Base-by-base conservation (phyloP, 2,113 vertebrate genomes). In the Chlorodrepanis virens region DNA sequence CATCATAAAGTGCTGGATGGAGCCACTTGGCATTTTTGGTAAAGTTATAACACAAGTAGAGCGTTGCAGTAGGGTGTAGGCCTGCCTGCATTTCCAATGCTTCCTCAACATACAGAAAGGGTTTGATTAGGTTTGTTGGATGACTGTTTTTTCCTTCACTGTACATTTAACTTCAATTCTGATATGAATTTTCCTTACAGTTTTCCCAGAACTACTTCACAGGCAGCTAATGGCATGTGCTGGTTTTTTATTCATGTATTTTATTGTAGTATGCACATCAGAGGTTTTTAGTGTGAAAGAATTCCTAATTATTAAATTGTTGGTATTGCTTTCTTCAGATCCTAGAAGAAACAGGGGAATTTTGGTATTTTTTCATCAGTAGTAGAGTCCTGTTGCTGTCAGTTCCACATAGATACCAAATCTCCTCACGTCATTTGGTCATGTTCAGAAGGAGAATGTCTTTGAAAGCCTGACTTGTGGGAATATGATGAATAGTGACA, bases 401-500 rank as follows among this genome's bases (percentile, higher is more conserved):
- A 57, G 9, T 60, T 91, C 42, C 42, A 64, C 28, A 54, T 12
- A 75, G 59, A 19, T 37, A 44, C 19, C 33, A 75, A 65, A 47
- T 74, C 14, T 91, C 31, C 14, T 91, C 31, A 16, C 4, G 71
- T 94, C 95, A 83, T 88, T 90, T 96, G 88, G 83, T 85, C 77
- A n/a, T 90, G 83, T 96, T 96, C 93, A 91, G 92, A 92, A 79
- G 72, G 61, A 90, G 87, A 97, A 95, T 83, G 86, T 56, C 93
- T 95, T 95, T 96, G 94, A 86, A 96, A 94, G 44, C 67, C 80
- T 97, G 95, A 96, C 93, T 96, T 74, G 47, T 64, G 35, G 71
- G 70, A 85, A 69, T 84, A 63, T 97, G 92, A 97, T 93, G 64
- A 90, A 97, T 96, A 93, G 90, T 92, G 90, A 89, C 88, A 91